Evolutionary conservation across 2,113 vertebrate species (phyloP).

Genomic region (Equus quagga): DNA sequence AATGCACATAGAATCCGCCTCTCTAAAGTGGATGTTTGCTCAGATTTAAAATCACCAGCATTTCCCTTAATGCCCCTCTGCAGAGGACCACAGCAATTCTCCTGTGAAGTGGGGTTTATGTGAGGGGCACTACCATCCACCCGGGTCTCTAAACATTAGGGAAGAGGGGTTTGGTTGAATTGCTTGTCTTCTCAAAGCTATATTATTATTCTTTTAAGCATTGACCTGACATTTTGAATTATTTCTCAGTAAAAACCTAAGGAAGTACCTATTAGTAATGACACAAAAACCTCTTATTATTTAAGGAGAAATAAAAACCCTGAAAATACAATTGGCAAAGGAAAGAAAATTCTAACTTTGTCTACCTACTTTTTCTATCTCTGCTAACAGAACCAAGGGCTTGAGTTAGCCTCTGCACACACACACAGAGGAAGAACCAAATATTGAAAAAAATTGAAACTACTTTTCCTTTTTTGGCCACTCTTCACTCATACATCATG

Average conservation of each 20-base stretch:
- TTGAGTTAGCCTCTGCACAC: neutral
- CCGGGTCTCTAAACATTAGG: neutral
- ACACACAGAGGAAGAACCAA: neutral
- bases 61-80: neutral
- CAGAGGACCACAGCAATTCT: neutral
- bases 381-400: neutral
- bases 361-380: neutral
- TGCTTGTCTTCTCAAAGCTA: neutral
- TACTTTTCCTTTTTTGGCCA: neutral
- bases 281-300: constrained; percentile 67
- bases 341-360: neutral
- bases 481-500: neutral
- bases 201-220: neutral
- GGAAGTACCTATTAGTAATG: constrained; percentile 68
- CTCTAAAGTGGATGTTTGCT: neutral
- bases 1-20: neutral
- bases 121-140: fast-evolving
- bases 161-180: neutral
- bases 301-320: neutral
- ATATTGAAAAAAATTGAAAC: neutral
- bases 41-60: neutral
- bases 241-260: constrained; percentile 73
- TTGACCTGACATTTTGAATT: neutral
- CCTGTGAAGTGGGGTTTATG: neutral
- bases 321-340: neutral